A percentile compares a stretch with the other conserved stretches of the same genome.
Conservation (phyloP, 2,113 vertebrate genomes). For the Silurus glanis region DNA sequence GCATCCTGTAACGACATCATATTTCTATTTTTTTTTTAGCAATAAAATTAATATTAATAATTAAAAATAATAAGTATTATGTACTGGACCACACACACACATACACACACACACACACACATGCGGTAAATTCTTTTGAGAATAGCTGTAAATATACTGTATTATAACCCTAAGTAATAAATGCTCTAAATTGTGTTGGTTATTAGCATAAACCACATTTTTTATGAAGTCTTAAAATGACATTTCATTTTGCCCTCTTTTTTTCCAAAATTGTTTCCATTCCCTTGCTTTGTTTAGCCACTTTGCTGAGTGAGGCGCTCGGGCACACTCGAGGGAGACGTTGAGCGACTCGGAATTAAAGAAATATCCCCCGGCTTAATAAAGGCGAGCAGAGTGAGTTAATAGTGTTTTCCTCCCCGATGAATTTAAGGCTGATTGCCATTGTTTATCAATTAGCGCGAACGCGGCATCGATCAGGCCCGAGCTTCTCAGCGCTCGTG, state of each 20-base stretch:
- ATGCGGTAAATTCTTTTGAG: background rate
- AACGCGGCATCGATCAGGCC: slow-evolving; percentile 26
- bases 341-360: background rate
- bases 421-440: slow-evolving; percentile 44
- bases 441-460: slow-evolving; percentile 38
- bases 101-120: slow-evolving; percentile 14
- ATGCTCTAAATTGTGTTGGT: slow-evolving; percentile 14
- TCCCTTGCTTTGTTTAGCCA: slow-evolving; percentile 14
- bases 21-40: too few relatives aligned
- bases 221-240: slow-evolving; percentile 24
- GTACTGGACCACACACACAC: background rate
- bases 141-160: background rate
- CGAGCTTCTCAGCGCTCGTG: background rate
- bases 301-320: slow-evolving; percentile 26
- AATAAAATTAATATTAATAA: too few relatives aligned
- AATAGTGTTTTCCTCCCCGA: slow-evolving; percentile 44
- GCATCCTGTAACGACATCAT: too few relatives aligned
- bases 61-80: background rate
- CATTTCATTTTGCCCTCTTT: slow-evolving; percentile 12
- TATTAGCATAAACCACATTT: slow-evolving; percentile 19
- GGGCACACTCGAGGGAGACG: background rate
- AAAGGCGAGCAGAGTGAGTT: slow-evolving; percentile 31
- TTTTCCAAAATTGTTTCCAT: slow-evolving; percentile 16
- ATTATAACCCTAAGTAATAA: slow-evolving; percentile 26
- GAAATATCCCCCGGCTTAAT: slow-evolving; percentile 20